These are phyloP conservation scores for Ametastegia equiseti DNA, from an alignment of 2,888 invertebrate genomes.

Conservation along the genomic window DNA sequence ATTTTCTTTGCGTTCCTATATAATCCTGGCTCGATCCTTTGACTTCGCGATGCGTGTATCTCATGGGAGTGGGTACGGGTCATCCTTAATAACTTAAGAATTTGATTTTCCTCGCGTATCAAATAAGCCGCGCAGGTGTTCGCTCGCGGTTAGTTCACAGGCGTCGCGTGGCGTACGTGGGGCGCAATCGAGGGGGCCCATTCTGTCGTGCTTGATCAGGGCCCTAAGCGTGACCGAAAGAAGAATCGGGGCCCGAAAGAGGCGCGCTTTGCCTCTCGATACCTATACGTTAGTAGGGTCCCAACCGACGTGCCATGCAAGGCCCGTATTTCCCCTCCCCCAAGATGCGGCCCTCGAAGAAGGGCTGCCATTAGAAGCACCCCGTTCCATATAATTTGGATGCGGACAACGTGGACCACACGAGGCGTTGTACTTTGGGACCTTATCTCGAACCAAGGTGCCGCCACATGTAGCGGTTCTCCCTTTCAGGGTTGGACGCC, in stretches of 20 bases:
- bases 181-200: constrained; percentile 50
- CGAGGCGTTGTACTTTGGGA: constrained; percentile 62
- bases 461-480: constrained; percentile 19
- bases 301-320: not conserved
- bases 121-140: constrained; percentile 67
- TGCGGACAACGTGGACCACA: constrained; percentile 72
- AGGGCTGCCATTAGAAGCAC: constrained; percentile 71
- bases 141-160: constrained; percentile 39
- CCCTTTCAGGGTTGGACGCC: not conserved
- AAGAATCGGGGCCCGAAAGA: constrained; percentile 53
- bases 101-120: constrained; percentile 66
- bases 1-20: too few species aligned
- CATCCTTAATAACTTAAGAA: constrained; percentile 42
- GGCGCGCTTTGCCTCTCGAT: constrained; percentile 49
- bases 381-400: constrained; percentile 71
- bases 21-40: not conserved
- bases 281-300: too few species aligned
- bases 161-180: constrained; percentile 52
- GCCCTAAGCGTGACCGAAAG: constrained; percentile 66
- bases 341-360: constrained; percentile 54
- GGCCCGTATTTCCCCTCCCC: not conserved
- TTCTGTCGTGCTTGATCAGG: constrained; percentile 47
- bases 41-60: not conserved
- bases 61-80: not conserved
- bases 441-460: constrained; percentile 26